Base-by-base conservation (phyloP, 2,888 invertebrate species). In the Protonemura montana region DNA sequence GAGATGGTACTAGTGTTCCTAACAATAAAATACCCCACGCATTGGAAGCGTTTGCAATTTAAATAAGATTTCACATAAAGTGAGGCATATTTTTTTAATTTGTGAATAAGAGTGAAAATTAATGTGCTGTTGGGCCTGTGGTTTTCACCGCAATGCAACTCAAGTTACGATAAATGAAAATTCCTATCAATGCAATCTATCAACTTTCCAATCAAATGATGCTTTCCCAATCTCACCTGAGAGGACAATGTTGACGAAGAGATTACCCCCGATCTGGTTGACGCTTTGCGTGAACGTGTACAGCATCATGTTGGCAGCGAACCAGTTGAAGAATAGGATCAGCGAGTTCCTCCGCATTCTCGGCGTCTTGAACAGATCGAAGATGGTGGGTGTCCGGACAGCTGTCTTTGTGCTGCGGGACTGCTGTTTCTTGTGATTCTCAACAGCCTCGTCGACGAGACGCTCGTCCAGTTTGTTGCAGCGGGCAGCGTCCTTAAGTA, bases 231-330 rank as follows among this genome's bases (percentile, higher is more conserved):
- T n/a, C 87, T 86, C 42, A 88, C 88, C 87, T 59, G 87, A 82
- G 5, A 93, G 88, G 2, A 92, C 91, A 0, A 94, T 93, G 25
- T 93, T 92, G 80, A 93, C 87, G 89, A 93, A 94, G 86, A 94
- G 91, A 88, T 94, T 92, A 10, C 90, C 90, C 35, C 93, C 93
- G 80, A 94, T 91, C 81, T 92, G 91, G 0, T 94, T 93, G 82
- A 94, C 90, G 88, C 93, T 93, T 90, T 94, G 94, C 0, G 94
- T 93, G 89, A 94, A 94, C 3, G 93, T 93, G 89, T 92, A 94
- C 90, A 94, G 94, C 35, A 92, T 91, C 87, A 94, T 89, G 82
- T 94, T 94, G 76, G 92, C 92, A 87, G 92, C 92, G 88, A 94
- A 93, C 94, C 94, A 94, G 89, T 93, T 93, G 78, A 93, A 89